These are phyloP conservation scores for Brachyistius frenatus DNA, from an alignment of 2,113 vertebrate genomes.

Conservation along the genomic window DNA sequence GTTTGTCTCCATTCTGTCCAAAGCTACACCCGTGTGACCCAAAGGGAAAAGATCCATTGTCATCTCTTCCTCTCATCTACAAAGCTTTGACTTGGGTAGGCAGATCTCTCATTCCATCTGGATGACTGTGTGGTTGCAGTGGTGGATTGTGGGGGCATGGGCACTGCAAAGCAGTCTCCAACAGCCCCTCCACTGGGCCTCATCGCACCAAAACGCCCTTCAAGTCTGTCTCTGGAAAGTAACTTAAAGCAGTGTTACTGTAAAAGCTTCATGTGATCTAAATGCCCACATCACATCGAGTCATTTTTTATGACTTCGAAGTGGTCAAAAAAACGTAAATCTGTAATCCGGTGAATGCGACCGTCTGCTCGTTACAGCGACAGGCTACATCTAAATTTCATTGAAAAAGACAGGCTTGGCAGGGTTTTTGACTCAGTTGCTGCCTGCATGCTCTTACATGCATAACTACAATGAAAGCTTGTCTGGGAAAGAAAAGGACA, in stretches of 20 bases:
- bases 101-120: constrained; percentile 82
- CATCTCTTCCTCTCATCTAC: constrained; percentile 82
- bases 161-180: constrained; percentile 11
- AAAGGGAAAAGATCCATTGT: constrained; percentile 67
- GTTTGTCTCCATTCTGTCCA: constrained; percentile 67
- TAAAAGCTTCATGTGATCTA: background rate
- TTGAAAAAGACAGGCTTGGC: constrained; percentile 54
- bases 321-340: constrained; percentile 18
- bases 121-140: constrained; percentile 63
- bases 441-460: constrained; percentile 46
- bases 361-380: constrained; percentile 28
- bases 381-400: constrained; percentile 45
- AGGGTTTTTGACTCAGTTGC: constrained; percentile 29
- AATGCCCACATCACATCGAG: background rate
- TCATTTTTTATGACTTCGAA: background rate
- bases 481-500: constrained; percentile 17
- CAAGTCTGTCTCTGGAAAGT: constrained; percentile 13
- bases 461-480: constrained; percentile 20
- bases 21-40: constrained; percentile 42
- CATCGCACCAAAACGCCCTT: constrained; percentile 1
- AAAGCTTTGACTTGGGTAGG: constrained; percentile 32
- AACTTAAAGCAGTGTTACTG: constrained; percentile 12
- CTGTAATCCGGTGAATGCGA: constrained; percentile 42
- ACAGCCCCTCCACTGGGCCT: constrained; percentile 30
- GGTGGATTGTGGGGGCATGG: constrained; percentile 35